Base-by-base conservation (phyloP, 2,113 vertebrate genomes). In the Ursus arctos region DNA sequence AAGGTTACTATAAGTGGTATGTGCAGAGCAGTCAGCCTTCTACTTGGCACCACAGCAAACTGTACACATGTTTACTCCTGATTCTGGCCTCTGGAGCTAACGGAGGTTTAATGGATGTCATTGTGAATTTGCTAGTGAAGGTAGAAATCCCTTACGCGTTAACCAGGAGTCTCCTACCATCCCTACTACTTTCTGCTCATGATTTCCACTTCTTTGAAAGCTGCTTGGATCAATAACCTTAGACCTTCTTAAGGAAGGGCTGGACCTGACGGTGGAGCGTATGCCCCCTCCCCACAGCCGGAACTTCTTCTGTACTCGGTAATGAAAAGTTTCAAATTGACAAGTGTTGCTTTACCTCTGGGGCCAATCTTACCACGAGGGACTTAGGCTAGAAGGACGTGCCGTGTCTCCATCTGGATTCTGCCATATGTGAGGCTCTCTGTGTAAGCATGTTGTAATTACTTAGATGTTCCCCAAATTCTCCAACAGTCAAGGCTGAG, bases 121-220 rank as follows among this genome's bases (percentile, higher is more conserved):
- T 7, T 28, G n/a, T 84, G 92, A 61, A 80, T 47, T 93, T 91
- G 88, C 88, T 96, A 47, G 33, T 61, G 19, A 82, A 91, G 63
- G 28, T 12, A 47, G 76, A 90, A 94, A 88, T 84, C 65, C 76
- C 36, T 95, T 47, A 31, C 24, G 51, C 6, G 1, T 59, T 47
- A 71, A 43, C 18, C n/a, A 65, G 67, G 63, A 76, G 71, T 76
- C 63, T 96, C 28, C 89, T 55, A 51, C 80, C 72, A 19, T 92
- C 79, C 22, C 33, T 28, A 10, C 59, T 43, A 21, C 74, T 90
- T 79, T 82, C 65, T 95, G 33, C 61, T 76, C 59, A 47, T 95
- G 83, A 80, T 43, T 93, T 93, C 4, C 19, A 12, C 69, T 91
- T 26, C 81, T 96, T 88, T 85, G 51, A 95, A 90, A 71, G 95